Conservation (phyloP, 2,888 invertebrate genomes). For the Agonopterix subpropinquella region DNA sequence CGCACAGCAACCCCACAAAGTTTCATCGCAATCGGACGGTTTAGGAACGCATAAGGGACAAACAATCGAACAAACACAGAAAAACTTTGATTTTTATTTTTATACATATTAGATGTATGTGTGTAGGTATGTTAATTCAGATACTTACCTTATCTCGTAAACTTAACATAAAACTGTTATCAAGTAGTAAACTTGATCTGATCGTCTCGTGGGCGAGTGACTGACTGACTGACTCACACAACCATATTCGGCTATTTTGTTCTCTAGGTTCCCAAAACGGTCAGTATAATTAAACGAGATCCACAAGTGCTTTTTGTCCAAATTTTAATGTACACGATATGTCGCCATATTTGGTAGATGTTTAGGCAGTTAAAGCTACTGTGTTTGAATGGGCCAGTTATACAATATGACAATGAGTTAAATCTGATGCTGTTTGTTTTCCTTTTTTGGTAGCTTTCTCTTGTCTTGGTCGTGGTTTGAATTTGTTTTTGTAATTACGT, state of each 20-base stretch:
- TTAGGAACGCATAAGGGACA: too few species aligned
- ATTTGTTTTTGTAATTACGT: slow-evolving; percentile 7
- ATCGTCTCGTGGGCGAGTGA: slow-evolving; percentile 23
- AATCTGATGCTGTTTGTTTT: slow-evolving; percentile 4
- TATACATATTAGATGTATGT: too few species aligned
- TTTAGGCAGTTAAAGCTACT: slow-evolving; percentile 9
- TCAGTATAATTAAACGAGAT: slow-evolving; percentile 33
- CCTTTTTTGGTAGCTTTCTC: slow-evolving; percentile 31
- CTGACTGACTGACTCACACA: slow-evolving; percentile 10
- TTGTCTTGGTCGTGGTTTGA: slow-evolving; percentile 5
- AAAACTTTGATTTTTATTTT: too few species aligned
- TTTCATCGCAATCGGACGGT: too few species aligned
- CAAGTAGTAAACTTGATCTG: neutral
- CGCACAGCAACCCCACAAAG: too few species aligned
- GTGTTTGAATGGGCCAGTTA: slow-evolving; percentile 18
- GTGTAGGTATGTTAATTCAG: neutral
- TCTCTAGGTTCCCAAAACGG: slow-evolving; percentile 27
- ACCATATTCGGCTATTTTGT: slow-evolving; percentile 32
- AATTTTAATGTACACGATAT: slow-evolving; percentile 31
- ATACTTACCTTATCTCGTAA: neutral
- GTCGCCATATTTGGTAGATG: slow-evolving; percentile 13
- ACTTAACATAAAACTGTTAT: neutral
- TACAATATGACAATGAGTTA: slow-evolving; percentile 3
- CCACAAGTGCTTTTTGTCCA: slow-evolving; percentile 31
- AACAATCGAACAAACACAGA: too few species aligned